Conservation (phyloP, 2,113 vertebrate species). For the Pollimyrus isidori region DNA sequence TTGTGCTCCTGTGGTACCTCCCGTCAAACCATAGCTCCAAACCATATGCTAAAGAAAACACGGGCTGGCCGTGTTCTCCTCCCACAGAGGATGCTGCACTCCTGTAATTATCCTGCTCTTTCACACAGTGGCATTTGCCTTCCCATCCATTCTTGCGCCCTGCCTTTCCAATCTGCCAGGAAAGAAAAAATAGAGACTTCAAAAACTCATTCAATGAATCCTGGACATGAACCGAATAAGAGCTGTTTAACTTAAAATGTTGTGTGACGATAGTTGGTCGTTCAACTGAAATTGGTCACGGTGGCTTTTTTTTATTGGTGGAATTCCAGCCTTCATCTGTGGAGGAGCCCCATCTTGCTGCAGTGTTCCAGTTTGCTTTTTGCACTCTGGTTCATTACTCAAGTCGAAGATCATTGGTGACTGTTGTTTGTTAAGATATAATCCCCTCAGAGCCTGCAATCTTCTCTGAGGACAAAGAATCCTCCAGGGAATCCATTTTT, state of each 20-base stretch:
- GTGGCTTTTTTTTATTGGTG: background rate
- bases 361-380: slow-evolving; percentile 12
- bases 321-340: slow-evolving; percentile 3
- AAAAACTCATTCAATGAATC: background rate
- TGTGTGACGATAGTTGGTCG: slow-evolving; percentile 5
- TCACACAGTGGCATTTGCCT: background rate
- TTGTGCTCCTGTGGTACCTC: background rate
- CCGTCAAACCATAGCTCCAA: background rate
- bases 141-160: background rate
- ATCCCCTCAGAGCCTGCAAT: background rate
- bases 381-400: background rate
- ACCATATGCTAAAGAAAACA: background rate
- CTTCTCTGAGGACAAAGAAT: background rate
- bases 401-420: background rate
- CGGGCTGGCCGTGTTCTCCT: background rate
- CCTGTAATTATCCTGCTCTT: background rate
- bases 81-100: background rate
- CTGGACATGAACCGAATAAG: background rate
- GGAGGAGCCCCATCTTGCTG: background rate
- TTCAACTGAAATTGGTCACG: background rate
- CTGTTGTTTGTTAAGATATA: slow-evolving; percentile 18
- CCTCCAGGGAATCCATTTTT: background rate
- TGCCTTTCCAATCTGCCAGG: background rate
- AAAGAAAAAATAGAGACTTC: background rate
- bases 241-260: background rate